Evolutionary conservation across 2,113 vertebrate genomes (phyloP), one percentile per base, ranked within the genome.

Genomic region (Bos indicus): DNA sequence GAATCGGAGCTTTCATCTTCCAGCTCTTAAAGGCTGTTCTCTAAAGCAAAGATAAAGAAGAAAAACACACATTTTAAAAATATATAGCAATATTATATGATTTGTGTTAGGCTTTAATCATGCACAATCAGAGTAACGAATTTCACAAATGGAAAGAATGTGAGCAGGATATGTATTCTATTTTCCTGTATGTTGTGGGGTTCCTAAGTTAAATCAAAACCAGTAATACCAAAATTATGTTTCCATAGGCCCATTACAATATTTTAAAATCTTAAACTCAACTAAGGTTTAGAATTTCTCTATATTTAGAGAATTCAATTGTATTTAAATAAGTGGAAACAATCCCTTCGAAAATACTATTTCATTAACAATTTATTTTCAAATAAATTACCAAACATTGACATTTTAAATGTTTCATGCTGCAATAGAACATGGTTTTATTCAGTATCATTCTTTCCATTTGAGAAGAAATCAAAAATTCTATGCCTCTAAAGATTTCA

Each of bases 1-100:
- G 99, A 98, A 99, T 99, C 97, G 99, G 99, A 98, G 99, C 99
- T 99, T 99, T 99, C 99, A 99, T 99, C 99, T 99, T 99, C 98
- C 98, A 98, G 98, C 97, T 98, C 98, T 99, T 99, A 96, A 95
- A 98, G 92, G 92, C 96, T 97, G 88, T 97, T 99, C 98, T 98
- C 99, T 99, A 94, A 95, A 98, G 84, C 7, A 95, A 86, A 89
- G 95, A 90, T 93, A 97, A 92, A 71, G 78, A 97, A 93, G 88
- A 87, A 94, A 91, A 92, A 46, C 19, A 90, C 33, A 67, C 7
- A 92, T 52, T 96, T 95, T 77, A 0, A 62, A 93, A 36, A 91
- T 52, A 54, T 40, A 43, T 52, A 46, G 40, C 30, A 84, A 67
- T 25, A 85, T 88, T 88, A 74, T 67, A 92, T 91, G 14, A 67